Percentiles rank a stretch among this genome's conserved stretches.
Conservation (phyloP, 2,113 vertebrate species). For the Albula goreensis region DNA sequence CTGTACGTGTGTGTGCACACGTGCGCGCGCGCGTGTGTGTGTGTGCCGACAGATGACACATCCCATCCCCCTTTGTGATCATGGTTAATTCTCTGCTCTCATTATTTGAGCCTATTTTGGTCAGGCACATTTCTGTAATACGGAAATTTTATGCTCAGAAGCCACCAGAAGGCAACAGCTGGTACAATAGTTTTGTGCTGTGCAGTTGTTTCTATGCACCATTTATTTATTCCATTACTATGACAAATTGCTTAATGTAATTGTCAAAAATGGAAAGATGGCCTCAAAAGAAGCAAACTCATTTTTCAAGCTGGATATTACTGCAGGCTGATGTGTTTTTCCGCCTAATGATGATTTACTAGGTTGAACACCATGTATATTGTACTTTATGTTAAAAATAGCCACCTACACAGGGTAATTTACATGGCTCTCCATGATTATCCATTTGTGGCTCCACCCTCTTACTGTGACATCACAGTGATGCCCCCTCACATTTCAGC, state of each 20-base stretch:
- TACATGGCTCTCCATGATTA: not conserved
- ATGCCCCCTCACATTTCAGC: too few relatives aligned
- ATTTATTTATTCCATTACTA: not conserved
- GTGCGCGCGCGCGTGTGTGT: too few relatives aligned
- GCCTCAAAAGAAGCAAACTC: not conserved
- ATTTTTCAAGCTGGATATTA: not conserved
- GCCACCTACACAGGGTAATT: not conserved
- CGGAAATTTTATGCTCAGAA: too few relatives aligned
- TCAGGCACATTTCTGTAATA: not conserved
- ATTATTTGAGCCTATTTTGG: not conserved
- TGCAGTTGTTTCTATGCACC: not conserved
- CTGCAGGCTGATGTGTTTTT: not conserved
- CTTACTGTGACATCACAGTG: too few relatives aligned
- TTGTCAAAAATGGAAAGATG: not conserved
- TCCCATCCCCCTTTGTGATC: not conserved
- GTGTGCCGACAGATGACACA: too few relatives aligned
- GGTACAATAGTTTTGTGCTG: not conserved
- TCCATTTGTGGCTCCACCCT: too few relatives aligned
- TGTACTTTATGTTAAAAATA: not conserved
- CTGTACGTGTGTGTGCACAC: too few relatives aligned
- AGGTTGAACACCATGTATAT: not conserved
- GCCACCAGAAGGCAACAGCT: not conserved
- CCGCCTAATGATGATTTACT: not conserved
- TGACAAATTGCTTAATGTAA: not conserved
- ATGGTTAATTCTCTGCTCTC: not conserved